Conservation (phyloP, 2,797 vertebrate species). For the Anniella stebbinsi region DNA sequence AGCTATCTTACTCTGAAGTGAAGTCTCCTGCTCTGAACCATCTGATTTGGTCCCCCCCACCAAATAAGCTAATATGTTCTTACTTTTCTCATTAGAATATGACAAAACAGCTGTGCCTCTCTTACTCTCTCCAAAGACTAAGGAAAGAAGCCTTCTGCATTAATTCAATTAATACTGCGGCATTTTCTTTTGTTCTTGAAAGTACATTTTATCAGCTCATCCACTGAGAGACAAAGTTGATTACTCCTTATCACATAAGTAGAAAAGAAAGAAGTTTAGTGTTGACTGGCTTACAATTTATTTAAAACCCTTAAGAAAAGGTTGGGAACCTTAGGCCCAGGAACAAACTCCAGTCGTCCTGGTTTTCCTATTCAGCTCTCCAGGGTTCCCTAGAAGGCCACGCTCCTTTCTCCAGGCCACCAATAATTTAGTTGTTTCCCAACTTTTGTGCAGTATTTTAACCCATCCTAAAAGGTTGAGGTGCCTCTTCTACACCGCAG, state of each 20-base stretch:
- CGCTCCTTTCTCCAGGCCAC: no score
- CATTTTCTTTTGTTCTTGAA: conserved; percentile 37
- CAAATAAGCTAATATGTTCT: conserved; percentile 1
- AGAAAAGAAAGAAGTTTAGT: conserved; percentile 40
- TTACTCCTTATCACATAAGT: conserved; percentile 59
- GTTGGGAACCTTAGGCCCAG: no score
- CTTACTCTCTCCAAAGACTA: conserved; percentile 1
- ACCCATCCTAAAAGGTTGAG: no score
- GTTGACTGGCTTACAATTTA: conserved; percentile 44
- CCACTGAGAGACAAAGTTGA: conserved; percentile 42
- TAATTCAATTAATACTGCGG: conserved; percentile 51
- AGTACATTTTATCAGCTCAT: conserved; percentile 53
- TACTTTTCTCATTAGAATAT: neutral
- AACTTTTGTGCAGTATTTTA: no score
- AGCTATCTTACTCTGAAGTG: neutral
- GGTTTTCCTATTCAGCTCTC: no score
- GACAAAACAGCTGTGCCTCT: neutral
- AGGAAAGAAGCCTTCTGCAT: neutral
- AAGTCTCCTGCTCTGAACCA: neutral
- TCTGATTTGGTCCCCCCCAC: neutral
- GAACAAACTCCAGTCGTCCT: no score
- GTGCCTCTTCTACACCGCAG: no score
- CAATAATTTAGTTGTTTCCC: no score
- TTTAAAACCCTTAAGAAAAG: conserved; percentile 36
- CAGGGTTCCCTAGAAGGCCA: no score